Evolutionary conservation across 1,140 invertebrate genomes (phyloP).

Genomic region (Lithobius niger): DNA sequence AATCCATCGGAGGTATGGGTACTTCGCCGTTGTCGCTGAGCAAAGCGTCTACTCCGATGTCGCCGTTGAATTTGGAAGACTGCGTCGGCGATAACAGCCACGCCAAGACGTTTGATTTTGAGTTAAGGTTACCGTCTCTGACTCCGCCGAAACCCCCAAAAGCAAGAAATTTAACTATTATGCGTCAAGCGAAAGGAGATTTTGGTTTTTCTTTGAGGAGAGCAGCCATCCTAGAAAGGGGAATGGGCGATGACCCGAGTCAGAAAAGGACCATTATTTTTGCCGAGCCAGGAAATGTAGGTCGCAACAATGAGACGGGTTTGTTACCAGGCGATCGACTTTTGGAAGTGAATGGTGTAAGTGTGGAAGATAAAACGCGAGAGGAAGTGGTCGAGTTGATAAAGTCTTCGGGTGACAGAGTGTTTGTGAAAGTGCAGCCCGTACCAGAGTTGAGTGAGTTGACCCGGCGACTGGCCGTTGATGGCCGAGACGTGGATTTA

Average conservation of each 20-base stretch:
- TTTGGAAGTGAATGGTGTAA: slow-evolving; percentile 74
- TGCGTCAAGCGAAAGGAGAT: slow-evolving; percentile 71
- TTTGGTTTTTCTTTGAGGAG: slow-evolving; percentile 89
- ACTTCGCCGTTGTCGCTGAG: background rate
- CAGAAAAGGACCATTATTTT: slow-evolving; percentile 63
- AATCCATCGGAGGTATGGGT: background rate
- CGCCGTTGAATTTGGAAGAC: slow-evolving; percentile 15
- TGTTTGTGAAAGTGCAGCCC: slow-evolving; percentile 75
- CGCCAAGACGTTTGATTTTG: slow-evolving; percentile 29
- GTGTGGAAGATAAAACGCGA: slow-evolving; percentile 66
- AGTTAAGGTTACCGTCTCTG: slow-evolving; percentile 62
- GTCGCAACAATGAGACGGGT: slow-evolving; percentile 57
- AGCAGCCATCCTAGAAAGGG: slow-evolving; percentile 65
- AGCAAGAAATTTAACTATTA: slow-evolving; percentile 59
- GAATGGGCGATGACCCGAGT: slow-evolving; percentile 42
- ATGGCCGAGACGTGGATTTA: slow-evolving; percentile 49
- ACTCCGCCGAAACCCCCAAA: slow-evolving; percentile 55
- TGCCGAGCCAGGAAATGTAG: slow-evolving; percentile 75
- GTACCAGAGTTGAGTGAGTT: slow-evolving; percentile 76
- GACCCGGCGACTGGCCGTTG: slow-evolving; percentile 48
- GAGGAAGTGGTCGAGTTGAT: slow-evolving; percentile 92
- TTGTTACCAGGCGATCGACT: slow-evolving; percentile 82
- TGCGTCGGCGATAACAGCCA: slow-evolving; percentile 3
- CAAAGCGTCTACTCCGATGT: background rate
- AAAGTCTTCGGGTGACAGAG: slow-evolving; percentile 61